Base-by-base conservation (phyloP, 2,888 invertebrate genomes). In the Exephanes ischioxanthus region DNA sequence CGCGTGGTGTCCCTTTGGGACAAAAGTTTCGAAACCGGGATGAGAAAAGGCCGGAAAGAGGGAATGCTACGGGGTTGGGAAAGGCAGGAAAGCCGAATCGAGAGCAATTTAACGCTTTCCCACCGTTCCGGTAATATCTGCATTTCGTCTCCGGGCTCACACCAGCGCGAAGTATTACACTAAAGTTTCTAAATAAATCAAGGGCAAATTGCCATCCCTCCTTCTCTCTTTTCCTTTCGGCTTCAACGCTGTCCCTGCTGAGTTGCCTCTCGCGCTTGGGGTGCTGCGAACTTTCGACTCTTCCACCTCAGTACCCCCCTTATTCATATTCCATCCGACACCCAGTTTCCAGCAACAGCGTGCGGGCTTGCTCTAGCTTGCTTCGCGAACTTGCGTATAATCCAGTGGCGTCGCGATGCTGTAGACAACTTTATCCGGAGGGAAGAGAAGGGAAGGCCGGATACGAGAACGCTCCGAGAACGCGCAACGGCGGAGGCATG, bases 101-200 rank as follows among this genome's bases (percentile, higher is more conserved):
- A 82, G 85, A 84, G 90, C 90, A 90, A 90, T 91, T 90, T 90
- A 90, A 89, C 89, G 89, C 89, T 88, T 89, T 89, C 85, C 85
- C 87, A 87, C 87, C 87, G 83, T 80, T 81, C 82, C 78, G 80
- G 76, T 82, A 87, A 89, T 89, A 90, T 89, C 89, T 88, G 89
- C 88, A 90, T 88, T 88, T 90, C 87, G 89, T 89, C 88, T 88
- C 77, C 68, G 63, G 63, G 70, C 77, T 58, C 41, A 33, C 53
- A 45, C 61, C 63, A 33, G 84, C 48, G 75, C 81, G 53, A 90
- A 90, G 90, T 90, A 90, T 90, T 90, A 89, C 89, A 88, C 89
- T 73, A 90, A 91, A 92, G 89, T 92, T 91, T 89, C 89, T 89
- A 89, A 90, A 91, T 92, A 92, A 92, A 92, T 92, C 91, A 91